Conservation (phyloP, 2,888 invertebrate genomes). For the Microplitis deprimator region DNA sequence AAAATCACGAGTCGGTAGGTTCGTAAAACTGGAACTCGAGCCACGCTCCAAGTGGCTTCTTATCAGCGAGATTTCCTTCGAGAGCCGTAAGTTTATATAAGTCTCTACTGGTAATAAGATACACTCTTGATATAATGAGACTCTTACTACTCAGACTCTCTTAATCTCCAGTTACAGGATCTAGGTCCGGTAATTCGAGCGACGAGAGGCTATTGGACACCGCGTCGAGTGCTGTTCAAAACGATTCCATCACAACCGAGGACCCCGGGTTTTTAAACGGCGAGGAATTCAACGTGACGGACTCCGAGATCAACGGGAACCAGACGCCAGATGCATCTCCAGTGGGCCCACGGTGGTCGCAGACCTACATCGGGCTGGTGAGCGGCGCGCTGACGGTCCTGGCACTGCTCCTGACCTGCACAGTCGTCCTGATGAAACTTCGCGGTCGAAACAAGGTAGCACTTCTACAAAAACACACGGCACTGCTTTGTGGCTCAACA, state of each 20-base stretch:
- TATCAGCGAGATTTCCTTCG: conserved; percentile 89
- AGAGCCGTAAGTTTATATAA: conserved; percentile 75
- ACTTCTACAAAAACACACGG: conserved; percentile 77
- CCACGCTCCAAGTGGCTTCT: conserved; percentile 90
- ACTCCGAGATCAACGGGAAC: conserved; percentile 56
- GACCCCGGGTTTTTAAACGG: conserved; percentile 41
- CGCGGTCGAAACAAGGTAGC: conserved; percentile 78
- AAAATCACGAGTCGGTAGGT: conserved; percentile 82
- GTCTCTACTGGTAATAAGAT: neutral
- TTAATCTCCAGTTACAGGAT: conserved; percentile 51
- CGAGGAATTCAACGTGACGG: conserved; percentile 58
- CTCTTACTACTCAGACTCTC: neutral
- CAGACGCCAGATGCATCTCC: conserved; percentile 75
- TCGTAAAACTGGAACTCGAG: conserved; percentile 81
- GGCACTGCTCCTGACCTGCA: conserved; percentile 78
- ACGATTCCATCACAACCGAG: conserved; percentile 43
- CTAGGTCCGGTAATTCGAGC: conserved; percentile 45
- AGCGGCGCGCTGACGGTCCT: conserved; percentile 80
- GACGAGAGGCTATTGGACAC: conserved; percentile 32
- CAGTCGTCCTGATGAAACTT: conserved; percentile 78
- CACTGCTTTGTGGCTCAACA: conserved; percentile 74
- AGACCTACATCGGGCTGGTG: conserved; percentile 73
- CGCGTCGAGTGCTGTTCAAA: conserved; percentile 18
- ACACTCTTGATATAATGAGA: neutral
- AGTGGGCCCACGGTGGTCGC: conserved; percentile 73